Evolutionary conservation across 2,113 vertebrate species (phyloP).

Genomic region (Larimichthys polyactis): DNA sequence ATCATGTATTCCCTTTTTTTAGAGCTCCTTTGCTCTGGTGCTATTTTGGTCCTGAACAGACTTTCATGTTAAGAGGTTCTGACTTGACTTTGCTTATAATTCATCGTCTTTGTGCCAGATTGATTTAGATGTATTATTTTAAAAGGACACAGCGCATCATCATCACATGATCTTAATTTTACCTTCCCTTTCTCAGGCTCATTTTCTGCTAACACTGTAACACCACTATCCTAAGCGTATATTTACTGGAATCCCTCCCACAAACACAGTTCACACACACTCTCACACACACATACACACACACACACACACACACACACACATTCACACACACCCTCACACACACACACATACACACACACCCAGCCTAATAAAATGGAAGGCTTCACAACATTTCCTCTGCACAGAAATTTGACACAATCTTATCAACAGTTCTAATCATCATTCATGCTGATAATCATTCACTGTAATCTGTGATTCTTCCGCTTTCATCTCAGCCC

Average conservation of each 20-base stretch:
- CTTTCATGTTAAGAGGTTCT: constrained; percentile 17
- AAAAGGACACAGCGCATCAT: constrained; percentile 14
- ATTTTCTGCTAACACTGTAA: constrained; percentile 22
- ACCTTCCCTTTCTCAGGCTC: constrained; percentile 25
- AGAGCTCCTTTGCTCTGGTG: constrained; percentile 20
- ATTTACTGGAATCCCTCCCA: not conserved
- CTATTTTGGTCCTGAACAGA: constrained; percentile 35
- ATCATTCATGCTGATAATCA: constrained; percentile 60
- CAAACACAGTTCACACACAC: not conserved
- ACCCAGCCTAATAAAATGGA: not conserved
- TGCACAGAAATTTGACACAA: constrained; percentile 45
- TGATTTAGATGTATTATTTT: constrained; percentile 5
- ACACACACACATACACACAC: constrained; percentile 12
- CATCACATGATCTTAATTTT: not conserved
- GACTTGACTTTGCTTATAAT: constrained; percentile 29
- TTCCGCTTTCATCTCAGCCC: constrained; percentile 31
- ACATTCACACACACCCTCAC: not conserved
- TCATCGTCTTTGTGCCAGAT: constrained; percentile 27
- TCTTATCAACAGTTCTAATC: constrained; percentile 54
- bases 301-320: constrained; percentile 15
- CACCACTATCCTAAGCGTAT: not conserved
- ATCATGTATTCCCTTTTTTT: constrained; percentile 53
- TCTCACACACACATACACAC: not conserved
- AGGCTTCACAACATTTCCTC: constrained; percentile 33
- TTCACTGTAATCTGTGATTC: constrained; percentile 58